Evolutionary conservation across 2,888 invertebrate genomes (phyloP).

Genomic region (Trichacis sp.): DNA sequence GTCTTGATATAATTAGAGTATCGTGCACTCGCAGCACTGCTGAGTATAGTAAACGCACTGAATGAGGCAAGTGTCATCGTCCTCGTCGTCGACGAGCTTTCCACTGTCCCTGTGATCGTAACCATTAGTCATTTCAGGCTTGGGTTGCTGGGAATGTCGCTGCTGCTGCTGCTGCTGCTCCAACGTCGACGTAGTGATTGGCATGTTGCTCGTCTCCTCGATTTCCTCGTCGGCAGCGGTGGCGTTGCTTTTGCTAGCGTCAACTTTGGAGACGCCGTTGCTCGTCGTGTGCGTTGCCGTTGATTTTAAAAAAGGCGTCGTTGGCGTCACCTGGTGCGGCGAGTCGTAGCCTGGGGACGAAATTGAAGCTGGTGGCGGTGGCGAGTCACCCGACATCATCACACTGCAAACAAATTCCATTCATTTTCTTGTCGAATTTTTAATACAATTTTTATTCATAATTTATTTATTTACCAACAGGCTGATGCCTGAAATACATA

Average conservation of each 20-base stretch:
- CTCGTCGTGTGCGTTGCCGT: conserved; percentile 31
- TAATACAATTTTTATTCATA: conserved; percentile 4
- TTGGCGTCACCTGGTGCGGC: conserved; percentile 55
- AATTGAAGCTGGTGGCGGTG: conserved; percentile 47
- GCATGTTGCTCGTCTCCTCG: conserved; percentile 55
- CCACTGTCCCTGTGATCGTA: conserved; percentile 44
- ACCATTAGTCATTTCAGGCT: conserved; percentile 60
- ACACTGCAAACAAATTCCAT: conserved; percentile 51
- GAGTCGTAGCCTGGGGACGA: conserved; percentile 54
- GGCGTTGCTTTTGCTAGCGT: conserved; percentile 37
- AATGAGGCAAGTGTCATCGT: conserved; percentile 74
- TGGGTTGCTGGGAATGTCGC: conserved; percentile 46
- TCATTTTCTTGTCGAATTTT: no score
- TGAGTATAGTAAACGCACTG: conserved; percentile 75
- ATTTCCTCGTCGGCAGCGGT: conserved; percentile 48
- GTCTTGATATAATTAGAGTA: conserved; percentile 52
- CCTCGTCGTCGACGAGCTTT: conserved; percentile 61
- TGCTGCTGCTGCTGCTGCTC: conserved; percentile 40
- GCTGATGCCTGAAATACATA: no score
- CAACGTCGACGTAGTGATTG: conserved; percentile 47
- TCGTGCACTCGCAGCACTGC: conserved; percentile 76
- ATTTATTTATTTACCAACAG: no score
- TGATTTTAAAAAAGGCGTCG: no score
- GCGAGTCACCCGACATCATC: conserved; percentile 59
- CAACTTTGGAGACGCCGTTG: conserved; percentile 40